Evolutionary conservation across 2,113 vertebrate species (phyloP).

Genomic region (Ploceus nigricollis): DNA sequence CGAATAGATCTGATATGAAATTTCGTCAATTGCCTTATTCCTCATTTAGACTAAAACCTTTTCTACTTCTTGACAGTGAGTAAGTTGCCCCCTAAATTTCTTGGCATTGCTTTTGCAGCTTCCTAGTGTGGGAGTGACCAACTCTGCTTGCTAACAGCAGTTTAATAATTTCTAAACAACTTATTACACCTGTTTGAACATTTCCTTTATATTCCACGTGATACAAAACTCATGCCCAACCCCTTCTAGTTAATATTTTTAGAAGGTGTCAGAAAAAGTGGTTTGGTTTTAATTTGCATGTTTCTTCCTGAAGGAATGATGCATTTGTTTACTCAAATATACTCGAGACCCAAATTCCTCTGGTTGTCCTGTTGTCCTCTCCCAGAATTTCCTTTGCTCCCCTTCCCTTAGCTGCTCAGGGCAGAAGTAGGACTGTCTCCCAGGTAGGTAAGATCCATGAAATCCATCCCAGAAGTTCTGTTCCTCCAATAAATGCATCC

Average conservation of each 20-base stretch:
- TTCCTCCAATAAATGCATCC: neutral
- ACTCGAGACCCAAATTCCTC: neutral
- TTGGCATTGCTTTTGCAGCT: neutral
- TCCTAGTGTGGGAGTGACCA: rapidly evolving
- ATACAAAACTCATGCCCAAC: neutral
- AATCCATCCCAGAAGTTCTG: neutral
- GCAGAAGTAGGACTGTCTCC: neutral
- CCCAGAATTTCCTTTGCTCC: neutral
- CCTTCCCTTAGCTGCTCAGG: neutral
- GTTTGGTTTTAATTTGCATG: rapidly evolving
- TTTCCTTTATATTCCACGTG: neutral
- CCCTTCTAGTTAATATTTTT: neutral
- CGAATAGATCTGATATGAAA: rapidly evolving
- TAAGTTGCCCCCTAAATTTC: neutral
- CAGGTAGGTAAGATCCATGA: neutral
- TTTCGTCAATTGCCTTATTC: neutral
- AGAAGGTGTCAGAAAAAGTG: neutral
- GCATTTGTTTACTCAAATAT: neutral
- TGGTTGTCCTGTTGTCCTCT: rapidly evolving
- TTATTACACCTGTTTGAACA: neutral
- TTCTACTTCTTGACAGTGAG: neutral
- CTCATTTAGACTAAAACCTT: neutral
- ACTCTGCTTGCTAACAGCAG: neutral
- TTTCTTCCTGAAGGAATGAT: neutral
- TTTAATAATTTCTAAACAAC: neutral